Percentiles rank a stretch among this genome's conserved stretches.
Evolutionary conservation across 1,140 invertebrate genomes (phyloP).

Genomic region (Linepithema humile): DNA sequence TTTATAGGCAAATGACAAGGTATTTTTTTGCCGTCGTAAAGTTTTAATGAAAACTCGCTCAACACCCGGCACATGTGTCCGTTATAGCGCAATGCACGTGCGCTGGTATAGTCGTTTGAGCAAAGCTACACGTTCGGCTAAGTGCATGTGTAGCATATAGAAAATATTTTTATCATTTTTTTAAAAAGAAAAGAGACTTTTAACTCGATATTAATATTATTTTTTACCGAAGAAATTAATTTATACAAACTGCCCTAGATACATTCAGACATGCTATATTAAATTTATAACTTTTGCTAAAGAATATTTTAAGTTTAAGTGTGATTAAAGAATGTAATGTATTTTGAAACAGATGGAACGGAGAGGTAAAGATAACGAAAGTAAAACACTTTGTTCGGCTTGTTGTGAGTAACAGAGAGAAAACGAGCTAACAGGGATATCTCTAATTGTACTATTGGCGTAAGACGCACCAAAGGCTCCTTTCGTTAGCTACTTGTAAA

Average conservation of each 20-base stretch:
- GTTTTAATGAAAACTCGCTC: slow-evolving; percentile 71
- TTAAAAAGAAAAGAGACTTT: background rate
- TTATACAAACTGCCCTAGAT: background rate
- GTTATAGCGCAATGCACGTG: slow-evolving; percentile 61
- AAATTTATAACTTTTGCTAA: background rate
- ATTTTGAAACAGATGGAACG: too few species aligned
- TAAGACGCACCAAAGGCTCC: slow-evolving; percentile 62
- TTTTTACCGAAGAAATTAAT: too few species aligned
- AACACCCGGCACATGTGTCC: slow-evolving; percentile 62
- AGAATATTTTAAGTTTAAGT: slow-evolving; percentile 11
- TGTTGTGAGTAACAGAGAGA: background rate
- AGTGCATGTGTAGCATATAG: slow-evolving; percentile 8
- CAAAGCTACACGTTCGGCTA: slow-evolving; percentile 49
- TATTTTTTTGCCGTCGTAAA: slow-evolving; percentile 64
- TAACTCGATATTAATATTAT: too few species aligned
- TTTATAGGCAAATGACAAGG: slow-evolving; percentile 56
- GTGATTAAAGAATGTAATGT: background rate
- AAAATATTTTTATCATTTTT: slow-evolving; percentile 39
- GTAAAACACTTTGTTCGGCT: slow-evolving; percentile 28
- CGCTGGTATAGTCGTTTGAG: slow-evolving; percentile 38
- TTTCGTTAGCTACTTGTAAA: slow-evolving; percentile 74
- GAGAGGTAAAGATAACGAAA: background rate
- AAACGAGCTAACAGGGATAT: background rate
- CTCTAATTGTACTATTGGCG: slow-evolving; percentile 25
- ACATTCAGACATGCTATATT: background rate